Evolutionary conservation across 2,113 vertebrate species (phyloP).

Genomic region (Protobothrops flavoviridis): DNA sequence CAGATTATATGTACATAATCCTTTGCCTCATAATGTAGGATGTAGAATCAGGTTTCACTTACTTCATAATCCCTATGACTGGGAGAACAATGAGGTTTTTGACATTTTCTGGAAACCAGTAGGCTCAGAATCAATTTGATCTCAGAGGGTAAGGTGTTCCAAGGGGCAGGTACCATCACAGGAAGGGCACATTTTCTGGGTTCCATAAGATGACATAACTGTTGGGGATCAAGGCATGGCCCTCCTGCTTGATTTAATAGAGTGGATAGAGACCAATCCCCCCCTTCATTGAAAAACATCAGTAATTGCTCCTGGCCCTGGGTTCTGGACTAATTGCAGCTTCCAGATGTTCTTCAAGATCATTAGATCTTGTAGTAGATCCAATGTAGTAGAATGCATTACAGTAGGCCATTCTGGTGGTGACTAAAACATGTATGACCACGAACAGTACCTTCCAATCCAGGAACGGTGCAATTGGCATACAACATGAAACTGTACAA

Average conservation of each 20-base stretch:
- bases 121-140: not conserved
- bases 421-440: not conserved
- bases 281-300: not conserved
- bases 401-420: not conserved
- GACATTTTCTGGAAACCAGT: no score
- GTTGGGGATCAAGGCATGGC: not conserved
- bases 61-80: not conserved
- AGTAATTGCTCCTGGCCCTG: not conserved
- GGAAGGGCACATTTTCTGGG: not conserved
- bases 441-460: not conserved
- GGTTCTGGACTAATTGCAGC: not conserved
- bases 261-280: not conserved
- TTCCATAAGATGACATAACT: not conserved
- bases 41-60: not conserved
- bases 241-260: not conserved
- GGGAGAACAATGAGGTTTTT: not conserved
- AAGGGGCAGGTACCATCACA: not conserved
- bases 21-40: not conserved
- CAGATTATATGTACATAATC: not conserved
- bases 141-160: not conserved
- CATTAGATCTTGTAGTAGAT: not conserved
- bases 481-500: not conserved
- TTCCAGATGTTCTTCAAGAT: not conserved
- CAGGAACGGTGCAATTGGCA: not conserved
- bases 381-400: not conserved